Percentiles rank a stretch among this genome's conserved stretches.
Conservation (phyloP, 1,140 invertebrate genomes). For the Heliothis virescens region DNA sequence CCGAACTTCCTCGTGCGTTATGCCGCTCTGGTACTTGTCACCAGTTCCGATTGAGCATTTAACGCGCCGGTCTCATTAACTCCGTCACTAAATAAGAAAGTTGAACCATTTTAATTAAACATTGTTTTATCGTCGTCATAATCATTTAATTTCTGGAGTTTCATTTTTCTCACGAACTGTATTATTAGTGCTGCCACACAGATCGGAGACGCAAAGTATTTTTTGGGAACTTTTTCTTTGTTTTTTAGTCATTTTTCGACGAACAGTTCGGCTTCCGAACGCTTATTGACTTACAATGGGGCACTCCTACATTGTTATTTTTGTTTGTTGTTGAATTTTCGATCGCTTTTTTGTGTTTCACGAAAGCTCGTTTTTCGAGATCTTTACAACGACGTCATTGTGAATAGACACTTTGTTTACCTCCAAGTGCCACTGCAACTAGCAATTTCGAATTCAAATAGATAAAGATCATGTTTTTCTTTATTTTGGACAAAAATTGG, state of each 20-base stretch:
- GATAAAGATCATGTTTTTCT: too few relatives aligned
- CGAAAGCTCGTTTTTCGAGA: not conserved
- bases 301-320: conserved; percentile 7
- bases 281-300: conserved; percentile 36
- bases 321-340: not conserved
- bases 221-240: conserved; percentile 2
- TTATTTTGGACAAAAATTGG: too few relatives aligned
- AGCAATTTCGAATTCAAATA: too few relatives aligned
- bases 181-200: conserved; percentile 11
- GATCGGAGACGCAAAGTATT: not conserved
- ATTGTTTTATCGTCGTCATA: conserved; percentile 14
- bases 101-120: conserved; percentile 37
- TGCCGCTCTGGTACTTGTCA: conserved; percentile 81
- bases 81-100: conserved; percentile 43
- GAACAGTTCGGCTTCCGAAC: not conserved
- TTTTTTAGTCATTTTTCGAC: not conserved
- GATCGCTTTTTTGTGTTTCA: conserved; percentile 6
- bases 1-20: conserved; percentile 62
- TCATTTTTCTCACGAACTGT: conserved; percentile 3
- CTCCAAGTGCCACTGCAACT: too few relatives aligned
- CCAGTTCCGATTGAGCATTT: conserved; percentile 81
- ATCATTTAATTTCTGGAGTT: conserved; percentile 9
- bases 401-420: too few relatives aligned
- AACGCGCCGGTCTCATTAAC: conserved; percentile 59
- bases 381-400: too few relatives aligned